These are phyloP conservation scores for Cotesia vestalis DNA, from an alignment of 1,140 invertebrate species.

Conservation along the genomic window DNA sequence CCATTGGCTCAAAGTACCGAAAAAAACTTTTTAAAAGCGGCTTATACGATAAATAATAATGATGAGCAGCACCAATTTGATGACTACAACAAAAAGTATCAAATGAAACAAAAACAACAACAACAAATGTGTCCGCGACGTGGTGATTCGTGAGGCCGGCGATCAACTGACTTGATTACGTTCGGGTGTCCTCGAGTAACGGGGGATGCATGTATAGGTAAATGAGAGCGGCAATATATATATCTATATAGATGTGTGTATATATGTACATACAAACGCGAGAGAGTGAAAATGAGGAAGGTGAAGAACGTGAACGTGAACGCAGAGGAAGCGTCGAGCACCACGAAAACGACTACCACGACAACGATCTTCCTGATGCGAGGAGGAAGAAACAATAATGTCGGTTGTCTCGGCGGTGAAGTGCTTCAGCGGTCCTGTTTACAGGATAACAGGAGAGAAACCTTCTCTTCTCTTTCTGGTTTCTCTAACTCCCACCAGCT, in stretches of 20 bases:
- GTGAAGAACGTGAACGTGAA: background rate
- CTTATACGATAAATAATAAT: too few relatives aligned
- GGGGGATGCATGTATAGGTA: background rate
- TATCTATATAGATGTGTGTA: too few relatives aligned
- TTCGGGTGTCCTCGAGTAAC: slow-evolving; percentile 17
- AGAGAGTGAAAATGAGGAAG: background rate
- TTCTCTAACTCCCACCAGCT: background rate
- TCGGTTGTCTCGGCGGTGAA: slow-evolving; percentile 35
- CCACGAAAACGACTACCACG: slow-evolving; percentile 9
- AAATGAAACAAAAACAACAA: too few relatives aligned
- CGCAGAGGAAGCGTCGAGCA: too few relatives aligned
- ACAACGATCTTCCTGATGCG: background rate
- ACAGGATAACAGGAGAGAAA: slow-evolving; percentile 50
- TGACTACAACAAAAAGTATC: too few relatives aligned
- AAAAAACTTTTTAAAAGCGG: too few relatives aligned
- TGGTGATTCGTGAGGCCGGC: slow-evolving; percentile 14
- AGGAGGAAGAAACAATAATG: slow-evolving; percentile 10
- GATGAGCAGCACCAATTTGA: too few relatives aligned
- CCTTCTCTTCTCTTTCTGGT: background rate
- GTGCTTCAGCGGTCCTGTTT: slow-evolving; percentile 46
- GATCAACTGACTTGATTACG: slow-evolving; percentile 30
- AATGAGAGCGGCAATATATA: background rate
- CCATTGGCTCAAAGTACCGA: too few relatives aligned
- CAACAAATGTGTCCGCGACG: slow-evolving; percentile 8
- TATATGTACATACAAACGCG: background rate